These are phyloP conservation scores for Hestina assimilis DNA, from an alignment of 1,140 invertebrate species.

Conservation along the genomic window DNA sequence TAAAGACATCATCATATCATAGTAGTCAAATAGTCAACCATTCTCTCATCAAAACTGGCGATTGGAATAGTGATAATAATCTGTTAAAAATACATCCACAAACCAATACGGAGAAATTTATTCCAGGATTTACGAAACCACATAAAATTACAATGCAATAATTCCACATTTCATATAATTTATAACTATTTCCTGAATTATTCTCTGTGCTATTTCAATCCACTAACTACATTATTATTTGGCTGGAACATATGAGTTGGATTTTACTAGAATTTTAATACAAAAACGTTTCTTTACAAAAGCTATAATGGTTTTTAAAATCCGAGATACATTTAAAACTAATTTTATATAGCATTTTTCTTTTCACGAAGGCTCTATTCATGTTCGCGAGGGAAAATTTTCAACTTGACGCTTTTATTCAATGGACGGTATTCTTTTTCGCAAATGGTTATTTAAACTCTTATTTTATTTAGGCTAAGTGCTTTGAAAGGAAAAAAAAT, in stretches of 20 bases:
- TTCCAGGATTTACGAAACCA: not conserved
- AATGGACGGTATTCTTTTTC: constrained; percentile 15
- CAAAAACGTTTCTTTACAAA: constrained; percentile 2
- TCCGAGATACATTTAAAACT: constrained; percentile 16
- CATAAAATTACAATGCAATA: too few species aligned
- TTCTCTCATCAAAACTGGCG: too few species aligned
- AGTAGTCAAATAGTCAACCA: too few species aligned
- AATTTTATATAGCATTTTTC: constrained; percentile 17
- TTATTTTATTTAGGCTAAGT: constrained; percentile 19
- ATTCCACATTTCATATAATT: too few species aligned
- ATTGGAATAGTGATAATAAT: too few species aligned
- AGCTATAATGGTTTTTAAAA: constrained; percentile 11
- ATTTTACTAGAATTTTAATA: not conserved
- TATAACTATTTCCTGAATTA: too few species aligned
- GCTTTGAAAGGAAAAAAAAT: constrained; percentile 5
- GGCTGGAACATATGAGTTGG: not conserved
- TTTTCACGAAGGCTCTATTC: constrained; percentile 16
- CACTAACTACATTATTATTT: not conserved
- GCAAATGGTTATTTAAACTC: constrained; percentile 17
- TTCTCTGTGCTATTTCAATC: not conserved
- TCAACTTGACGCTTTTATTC: constrained; percentile 18
- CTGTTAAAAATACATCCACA: too few species aligned
- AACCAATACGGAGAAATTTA: too few species aligned
- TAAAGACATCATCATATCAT: too few species aligned
- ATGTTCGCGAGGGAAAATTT: constrained; percentile 15